Percentiles rank a stretch among this genome's conserved stretches.
Conservation (phyloP, 2,888 invertebrate species). For the Microplitis manilae region DNA sequence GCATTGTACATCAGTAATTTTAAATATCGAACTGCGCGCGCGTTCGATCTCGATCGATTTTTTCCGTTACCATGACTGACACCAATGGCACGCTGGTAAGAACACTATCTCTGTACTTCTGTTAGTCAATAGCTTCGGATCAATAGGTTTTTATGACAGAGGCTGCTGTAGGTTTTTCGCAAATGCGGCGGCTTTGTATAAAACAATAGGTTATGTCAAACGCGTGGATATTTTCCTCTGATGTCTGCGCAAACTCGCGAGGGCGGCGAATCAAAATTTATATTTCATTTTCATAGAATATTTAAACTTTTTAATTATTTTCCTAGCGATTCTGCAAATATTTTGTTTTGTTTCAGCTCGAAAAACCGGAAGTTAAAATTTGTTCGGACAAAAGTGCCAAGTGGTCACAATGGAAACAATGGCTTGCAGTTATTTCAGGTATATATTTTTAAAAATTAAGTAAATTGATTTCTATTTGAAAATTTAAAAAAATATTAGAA, state of each 20-base stretch:
- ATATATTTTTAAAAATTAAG: slow-evolving; percentile 30
- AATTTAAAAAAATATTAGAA: too few relatives aligned
- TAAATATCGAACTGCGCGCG: slow-evolving; percentile 3
- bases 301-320: not conserved
- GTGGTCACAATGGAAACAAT: slow-evolving; percentile 66
- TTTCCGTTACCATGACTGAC: slow-evolving; percentile 35
- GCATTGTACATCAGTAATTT: not conserved
- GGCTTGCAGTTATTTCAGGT: slow-evolving; percentile 69
- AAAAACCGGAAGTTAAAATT: slow-evolving; percentile 47
- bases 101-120: not conserved
- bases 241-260: slow-evolving; percentile 27
- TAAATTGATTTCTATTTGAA: not conserved
- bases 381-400: slow-evolving; percentile 43
- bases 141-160: not conserved
- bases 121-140: not conserved
- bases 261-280: not conserved
- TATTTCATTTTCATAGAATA: not conserved
- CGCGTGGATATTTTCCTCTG: slow-evolving; percentile 27
- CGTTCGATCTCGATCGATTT: slow-evolving; percentile 30
- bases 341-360: slow-evolving; percentile 52
- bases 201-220: slow-evolving; percentile 37
- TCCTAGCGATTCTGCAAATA: not conserved
- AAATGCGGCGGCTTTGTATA: not conserved
- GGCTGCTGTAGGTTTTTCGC: not conserved
- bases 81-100: slow-evolving; percentile 47